Evolutionary conservation across 2,797 vertebrate genomes (phyloP).

Genomic region (Gila robusta): DNA sequence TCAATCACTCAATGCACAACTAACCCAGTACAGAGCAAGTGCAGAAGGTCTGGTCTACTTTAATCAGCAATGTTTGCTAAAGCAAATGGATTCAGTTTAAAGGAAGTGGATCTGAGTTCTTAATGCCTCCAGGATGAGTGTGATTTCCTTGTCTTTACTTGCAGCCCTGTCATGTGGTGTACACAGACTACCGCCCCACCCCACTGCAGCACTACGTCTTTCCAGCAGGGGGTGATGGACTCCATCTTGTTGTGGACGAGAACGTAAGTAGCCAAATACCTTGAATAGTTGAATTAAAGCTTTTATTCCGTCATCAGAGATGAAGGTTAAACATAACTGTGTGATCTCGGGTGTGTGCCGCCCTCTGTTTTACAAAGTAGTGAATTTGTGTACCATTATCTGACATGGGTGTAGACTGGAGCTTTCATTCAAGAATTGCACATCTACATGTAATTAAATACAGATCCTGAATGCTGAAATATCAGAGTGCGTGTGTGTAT

Average conservation of each 20-base stretch:
- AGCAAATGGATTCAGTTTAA: not conserved
- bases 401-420: not conserved
- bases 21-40: not conserved
- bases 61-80: not conserved
- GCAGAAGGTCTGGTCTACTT: not conserved
- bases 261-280: constrained; percentile 82
- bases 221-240: constrained; percentile 97
- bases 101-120: not conserved
- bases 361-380: not conserved
- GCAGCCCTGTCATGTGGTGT: constrained; percentile 97
- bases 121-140: not conserved
- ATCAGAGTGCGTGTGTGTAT: not conserved
- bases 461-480: not conserved
- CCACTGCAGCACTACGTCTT: constrained; percentile 98
- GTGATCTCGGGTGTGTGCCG: not conserved
- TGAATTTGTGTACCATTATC: not conserved
- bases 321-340: not conserved
- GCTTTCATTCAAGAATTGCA: not conserved
- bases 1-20: not conserved
- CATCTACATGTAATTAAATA: not conserved
- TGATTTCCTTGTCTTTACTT: constrained; percentile 43
- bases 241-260: constrained; percentile 98
- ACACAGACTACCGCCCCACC: constrained; percentile 97
- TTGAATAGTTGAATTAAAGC: not conserved
- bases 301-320: not conserved